A percentile compares a stretch with the other conserved stretches of the same genome.
phyloP scores from a whole-genome alignment of 2,888 invertebrate genomes.

The Lasioglossum leucozonium region DNA sequence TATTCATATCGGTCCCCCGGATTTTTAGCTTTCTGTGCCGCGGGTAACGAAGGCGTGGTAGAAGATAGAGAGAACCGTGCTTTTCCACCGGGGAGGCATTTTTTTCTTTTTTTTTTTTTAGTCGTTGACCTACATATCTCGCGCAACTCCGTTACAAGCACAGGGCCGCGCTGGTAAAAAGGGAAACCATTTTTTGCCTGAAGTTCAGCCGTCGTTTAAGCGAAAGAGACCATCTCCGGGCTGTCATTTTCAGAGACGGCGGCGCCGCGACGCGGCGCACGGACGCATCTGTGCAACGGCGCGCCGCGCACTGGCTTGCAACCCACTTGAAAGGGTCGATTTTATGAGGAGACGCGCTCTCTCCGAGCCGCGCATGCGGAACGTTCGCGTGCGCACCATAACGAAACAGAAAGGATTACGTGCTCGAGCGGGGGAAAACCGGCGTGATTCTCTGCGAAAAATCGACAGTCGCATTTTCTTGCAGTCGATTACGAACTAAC shows the following conservation, averaged over 20 bases:
- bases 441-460: neutral
- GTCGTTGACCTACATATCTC: neutral
- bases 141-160: neutral
- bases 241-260: neutral
- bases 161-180: neutral
- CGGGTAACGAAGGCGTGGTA: neutral
- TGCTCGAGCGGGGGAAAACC: neutral
- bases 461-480: neutral
- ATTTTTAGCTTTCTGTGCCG: neutral
- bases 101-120: too few relatives aligned
- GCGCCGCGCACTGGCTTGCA: conserved; percentile 2
- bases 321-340: conserved; percentile 9
- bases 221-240: neutral
- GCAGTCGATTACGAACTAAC: too few relatives aligned
- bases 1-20: neutral
- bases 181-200: neutral
- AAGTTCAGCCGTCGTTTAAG: neutral
- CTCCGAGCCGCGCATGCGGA: neutral
- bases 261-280: neutral
- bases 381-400: neutral
- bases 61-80: neutral
- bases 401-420: neutral
- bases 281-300: neutral
- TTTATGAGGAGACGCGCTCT: neutral
- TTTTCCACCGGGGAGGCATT: neutral